Evolutionary conservation across 2,888 invertebrate genomes (phyloP), one percentile per base, ranked within the genome.

Genomic region (Polyommatus icarus): DNA sequence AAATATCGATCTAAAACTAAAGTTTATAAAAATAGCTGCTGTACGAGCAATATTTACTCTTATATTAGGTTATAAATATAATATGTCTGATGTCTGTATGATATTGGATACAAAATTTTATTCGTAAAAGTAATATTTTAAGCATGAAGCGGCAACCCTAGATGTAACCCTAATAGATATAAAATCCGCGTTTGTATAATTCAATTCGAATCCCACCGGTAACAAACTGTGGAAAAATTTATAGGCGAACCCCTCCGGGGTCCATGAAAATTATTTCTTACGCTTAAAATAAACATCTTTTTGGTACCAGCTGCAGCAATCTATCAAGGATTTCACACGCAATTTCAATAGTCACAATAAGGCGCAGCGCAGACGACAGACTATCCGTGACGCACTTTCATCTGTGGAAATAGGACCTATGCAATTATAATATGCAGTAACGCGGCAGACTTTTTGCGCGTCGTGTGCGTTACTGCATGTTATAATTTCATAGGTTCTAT

Each of bases 171-270:
- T 90, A 91, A 92, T 91, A 92, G 90, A 92, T 93, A 91, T 91
- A 92, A 92, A 92, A 93, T 90, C 91, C 90, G 87, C 87, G 87
- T 90, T 87, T 85, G 92, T 89, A 88, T 91, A 91, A 92, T 92
- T 92, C 91, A 91, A 92, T 92, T 92, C 90, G 85, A 80, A 78
- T 79, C 78, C 78, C 79, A 81, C 79, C 72, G 78, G 78, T 67
- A 67, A 32, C 67, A 32, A 67, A 76, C 78, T 78, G 78, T 79
- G 80, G 78, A 80, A 79, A 80, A 80, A 80, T 80, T 80, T 80
- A 81, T 80, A 75, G 75, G 36, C 36, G 10, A n/a, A n/a, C 40
- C 40, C 40, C 36, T 3, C 1, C 7, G 67, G 29, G 67, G 67
- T 67, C 29, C 67, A 40, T 72, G 40, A 72, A 72, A 40, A 72